Base-by-base conservation (phyloP, 2,113 vertebrate species). In the Colinus virginianus region DNA sequence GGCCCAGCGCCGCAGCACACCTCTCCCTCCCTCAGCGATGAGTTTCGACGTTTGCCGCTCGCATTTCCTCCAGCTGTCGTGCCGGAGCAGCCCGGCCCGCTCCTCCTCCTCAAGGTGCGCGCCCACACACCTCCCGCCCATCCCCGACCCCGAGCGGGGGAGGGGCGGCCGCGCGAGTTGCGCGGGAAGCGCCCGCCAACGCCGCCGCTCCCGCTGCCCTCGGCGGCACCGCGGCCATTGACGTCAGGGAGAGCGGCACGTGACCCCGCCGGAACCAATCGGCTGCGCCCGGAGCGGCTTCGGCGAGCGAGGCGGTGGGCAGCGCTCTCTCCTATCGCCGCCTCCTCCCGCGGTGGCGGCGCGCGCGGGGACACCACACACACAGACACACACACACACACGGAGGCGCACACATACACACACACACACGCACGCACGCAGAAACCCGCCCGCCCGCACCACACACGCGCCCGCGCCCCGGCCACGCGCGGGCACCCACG, bases 211-310 rank as follows among this genome's bases (percentile, higher is more conserved):
- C 84, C 66, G 88, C 92, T 90, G 84, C 91, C 88, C 84, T 61
- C 78, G 32, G 88, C 85, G 13, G 77, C 82, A 95, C 94, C 70
- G 88, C 94, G 78, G 85, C 95, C 93, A 90, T 88, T 94, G 90
- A 90, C 90, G 88, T 92, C 88, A 97, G 93, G 91, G 87, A 80
- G 89, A 94, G 95, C 91, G 91, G 96, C 97, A 97, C 97, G 92
- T 97, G 96, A 97, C 91, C 78, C 75, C 59, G 78, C 62, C 67
- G 88, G 72, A 94, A 74, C 96, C 97, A 97, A 97, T 97, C 95
- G 85, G 90, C 89, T 59, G 78, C 61, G 32, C 80, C 76, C 76
- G 70, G 61, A 48, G 87, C 85, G 45, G 77, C 88, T 86, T 51
- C 32, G 70, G 90, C 64, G 43, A 32, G 63, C 49, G 89, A 56